These are phyloP conservation scores for Pardalotus punctatus DNA, from an alignment of 2,113 vertebrate genomes.

Conservation along the genomic window DNA sequence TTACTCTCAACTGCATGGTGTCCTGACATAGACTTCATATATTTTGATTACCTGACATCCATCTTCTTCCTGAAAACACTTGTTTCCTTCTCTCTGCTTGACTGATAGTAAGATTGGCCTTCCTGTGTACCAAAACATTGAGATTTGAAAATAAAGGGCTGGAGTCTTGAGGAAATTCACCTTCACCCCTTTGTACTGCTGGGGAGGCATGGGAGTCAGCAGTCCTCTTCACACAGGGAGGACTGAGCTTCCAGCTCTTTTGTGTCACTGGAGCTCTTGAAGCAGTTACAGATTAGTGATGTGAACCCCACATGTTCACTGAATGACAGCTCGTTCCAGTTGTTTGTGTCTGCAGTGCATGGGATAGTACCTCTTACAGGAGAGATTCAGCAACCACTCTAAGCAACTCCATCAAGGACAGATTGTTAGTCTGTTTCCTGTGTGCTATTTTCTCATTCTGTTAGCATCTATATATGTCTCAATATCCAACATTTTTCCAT, in stretches of 20 bases:
- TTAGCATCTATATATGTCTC: not conserved
- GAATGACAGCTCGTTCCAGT: not conserved
- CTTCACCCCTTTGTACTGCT: not conserved
- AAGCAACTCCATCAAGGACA: not conserved
- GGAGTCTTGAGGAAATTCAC: not conserved
- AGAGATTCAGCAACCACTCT: not conserved
- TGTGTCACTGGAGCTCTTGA: not conserved
- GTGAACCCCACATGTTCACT: rapidly evolving
- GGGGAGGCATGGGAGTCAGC: not conserved
- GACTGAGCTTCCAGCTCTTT: not conserved
- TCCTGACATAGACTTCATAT: not conserved
- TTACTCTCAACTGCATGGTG: not conserved
- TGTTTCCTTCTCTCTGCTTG: not conserved
- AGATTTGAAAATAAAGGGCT: not conserved
- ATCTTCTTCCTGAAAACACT: not conserved
- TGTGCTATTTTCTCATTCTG: not conserved
- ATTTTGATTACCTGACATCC: not conserved
- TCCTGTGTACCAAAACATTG: not conserved
- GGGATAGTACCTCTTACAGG: not conserved
- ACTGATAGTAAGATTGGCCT: not conserved
- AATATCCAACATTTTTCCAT: not conserved
- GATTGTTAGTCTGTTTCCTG: not conserved
- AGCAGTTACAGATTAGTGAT: not conserved
- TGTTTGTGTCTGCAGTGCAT: not conserved
- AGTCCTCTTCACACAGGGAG: not conserved